These are phyloP conservation scores for Chelonoidis abingdonii DNA, from an alignment of 2,113 vertebrate genomes.

Conservation along the genomic window DNA sequence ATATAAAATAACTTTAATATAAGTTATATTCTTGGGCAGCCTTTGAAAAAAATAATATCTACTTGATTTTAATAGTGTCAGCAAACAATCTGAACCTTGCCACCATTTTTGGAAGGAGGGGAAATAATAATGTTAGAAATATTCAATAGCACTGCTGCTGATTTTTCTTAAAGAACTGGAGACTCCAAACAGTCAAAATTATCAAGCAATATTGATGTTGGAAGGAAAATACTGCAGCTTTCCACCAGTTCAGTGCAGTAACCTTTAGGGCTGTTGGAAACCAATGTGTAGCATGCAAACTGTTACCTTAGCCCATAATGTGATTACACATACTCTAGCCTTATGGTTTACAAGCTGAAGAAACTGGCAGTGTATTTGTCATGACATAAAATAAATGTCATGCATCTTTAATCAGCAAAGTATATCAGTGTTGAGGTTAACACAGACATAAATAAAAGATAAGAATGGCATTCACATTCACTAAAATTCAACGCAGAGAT, in stretches of 20 bases:
- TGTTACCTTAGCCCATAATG: neutral
- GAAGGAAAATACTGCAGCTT: slow-evolving; percentile 20
- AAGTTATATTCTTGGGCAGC: neutral
- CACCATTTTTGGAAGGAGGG: slow-evolving; percentile 25
- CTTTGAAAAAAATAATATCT: slow-evolving; percentile 34
- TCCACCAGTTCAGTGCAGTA: neutral
- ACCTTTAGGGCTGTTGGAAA: slow-evolving; percentile 22
- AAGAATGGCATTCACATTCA: neutral
- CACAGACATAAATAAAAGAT: slow-evolving; percentile 34
- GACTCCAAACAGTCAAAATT: slow-evolving; percentile 10
- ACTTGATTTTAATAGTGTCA: slow-evolving; percentile 48
- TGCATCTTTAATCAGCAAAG: slow-evolving; percentile 45
- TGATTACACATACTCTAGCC: slow-evolving; percentile 39
- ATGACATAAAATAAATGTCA: neutral
- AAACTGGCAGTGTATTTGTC: slow-evolving; percentile 33
- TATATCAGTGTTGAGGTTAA: slow-evolving; percentile 26
- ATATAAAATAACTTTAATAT: neutral
- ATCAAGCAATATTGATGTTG: neutral
- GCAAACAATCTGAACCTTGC: slow-evolving; percentile 38
- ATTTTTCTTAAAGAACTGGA: slow-evolving; percentile 39
- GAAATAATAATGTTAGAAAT: slow-evolving; percentile 29
- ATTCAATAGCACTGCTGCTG: neutral
- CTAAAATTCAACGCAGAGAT: slow-evolving; percentile 37
- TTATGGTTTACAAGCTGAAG: slow-evolving; percentile 38
- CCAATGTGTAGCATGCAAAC: slow-evolving; percentile 25